phyloP scores from a whole-genome alignment of 30 jellyfish, hydroid and myxozoan species.

The Aurelia sp. region DNA sequence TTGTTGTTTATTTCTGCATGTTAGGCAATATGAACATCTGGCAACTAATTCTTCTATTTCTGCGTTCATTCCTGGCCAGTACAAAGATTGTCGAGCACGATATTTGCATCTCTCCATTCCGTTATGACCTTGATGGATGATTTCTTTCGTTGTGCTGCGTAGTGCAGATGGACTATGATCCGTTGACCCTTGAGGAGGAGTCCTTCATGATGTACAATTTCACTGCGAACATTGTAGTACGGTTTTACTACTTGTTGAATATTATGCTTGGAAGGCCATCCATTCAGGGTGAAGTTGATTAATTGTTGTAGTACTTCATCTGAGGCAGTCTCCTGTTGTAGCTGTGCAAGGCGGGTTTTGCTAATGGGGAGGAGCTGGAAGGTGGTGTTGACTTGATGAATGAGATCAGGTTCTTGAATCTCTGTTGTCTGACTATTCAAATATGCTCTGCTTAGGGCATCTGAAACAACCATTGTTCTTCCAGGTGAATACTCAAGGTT shows the following conservation, averaged over 20 bases:
- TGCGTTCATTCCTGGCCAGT: conserved; percentile 69
- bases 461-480: conserved; percentile 64
- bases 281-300: conserved; percentile 35
- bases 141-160: conserved; percentile 34
- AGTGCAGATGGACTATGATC: conserved; percentile 49
- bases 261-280: conserved; percentile 57
- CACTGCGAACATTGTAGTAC: conserved; percentile 53
- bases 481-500: conserved; percentile 68
- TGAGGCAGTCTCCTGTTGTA: conserved; percentile 38
- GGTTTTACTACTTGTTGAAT: conserved; percentile 47
- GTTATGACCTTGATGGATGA: conserved; percentile 56
- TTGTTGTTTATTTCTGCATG: conserved; percentile 47
- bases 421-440: conserved; percentile 57
- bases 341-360: conserved; percentile 32
- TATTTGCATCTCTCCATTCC: conserved; percentile 51
- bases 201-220: conserved; percentile 37
- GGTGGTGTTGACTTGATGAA: conserved; percentile 15
- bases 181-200: conserved; percentile 69
- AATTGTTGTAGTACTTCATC: conserved; percentile 41
- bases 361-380: conserved; percentile 35
- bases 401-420: conserved; percentile 56
- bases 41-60: conserved; percentile 40
- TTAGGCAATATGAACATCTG: conserved; percentile 33
- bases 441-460: conserved; percentile 72
- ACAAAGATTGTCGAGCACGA: conserved; percentile 54